Evolutionary conservation across 2,113 vertebrate species (phyloP).

Genomic region (Burhinus bistriatus): DNA sequence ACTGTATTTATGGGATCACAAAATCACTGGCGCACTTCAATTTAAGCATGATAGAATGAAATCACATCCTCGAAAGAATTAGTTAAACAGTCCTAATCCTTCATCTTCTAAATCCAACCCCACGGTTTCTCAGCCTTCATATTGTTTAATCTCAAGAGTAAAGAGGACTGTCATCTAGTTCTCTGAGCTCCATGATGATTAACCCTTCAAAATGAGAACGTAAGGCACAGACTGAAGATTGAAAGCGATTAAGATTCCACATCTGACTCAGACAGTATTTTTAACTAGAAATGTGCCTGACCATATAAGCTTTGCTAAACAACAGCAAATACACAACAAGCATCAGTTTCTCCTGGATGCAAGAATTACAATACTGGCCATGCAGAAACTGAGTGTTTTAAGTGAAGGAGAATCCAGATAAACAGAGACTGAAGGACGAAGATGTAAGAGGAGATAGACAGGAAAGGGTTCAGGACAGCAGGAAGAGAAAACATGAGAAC

Average conservation of each 20-base stretch:
- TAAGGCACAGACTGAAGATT: neutral
- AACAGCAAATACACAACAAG: neutral
- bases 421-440: neutral
- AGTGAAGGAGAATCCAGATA: neutral
- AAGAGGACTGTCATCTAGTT: neutral
- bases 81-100: conserved; percentile 25
- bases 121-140: neutral
- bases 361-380: neutral
- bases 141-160: conserved; percentile 26
- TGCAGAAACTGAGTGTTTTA: neutral
- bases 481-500: neutral
- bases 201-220: neutral
- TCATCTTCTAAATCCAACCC: conserved; percentile 48
- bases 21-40: neutral
- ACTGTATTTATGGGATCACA: neutral
- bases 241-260: neutral
- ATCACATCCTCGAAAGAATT: conserved; percentile 37
- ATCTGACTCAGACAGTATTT: accelerated
- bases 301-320: neutral
- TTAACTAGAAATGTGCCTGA: neutral
- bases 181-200: neutral
- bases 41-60: conserved; percentile 28
- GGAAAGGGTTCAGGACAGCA: neutral
- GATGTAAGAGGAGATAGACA: neutral
- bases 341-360: neutral